Conservation (phyloP, 2,113 vertebrate species). For the mouse (Mus musculus) region GRCm39 chr12:11843001-11843500, state of each 20-base stretch:
- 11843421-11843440: background rate
- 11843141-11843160: background rate
- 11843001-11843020: background rate
- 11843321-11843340: background rate
- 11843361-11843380: background rate
- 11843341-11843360: background rate
- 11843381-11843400: background rate
- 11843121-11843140: background rate
- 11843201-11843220: background rate
- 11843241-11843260: background rate
- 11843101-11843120: background rate
- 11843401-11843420: background rate
- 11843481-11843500: background rate
- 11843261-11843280: background rate
- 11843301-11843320: background rate
- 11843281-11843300: too few relatives aligned
- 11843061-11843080: background rate
- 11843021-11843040: background rate
- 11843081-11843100: background rate
- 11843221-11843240: background rate
- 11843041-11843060: background rate
- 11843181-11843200: background rate
- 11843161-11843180: too few relatives aligned
- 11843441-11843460: background rate
- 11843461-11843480: background rate